Percentiles rank a stretch among this genome's conserved stretches.
These are phyloP conservation scores for Cichladusa arquata DNA, from an alignment of 2,113 vertebrate genomes.

Conservation along the genomic window DNA sequence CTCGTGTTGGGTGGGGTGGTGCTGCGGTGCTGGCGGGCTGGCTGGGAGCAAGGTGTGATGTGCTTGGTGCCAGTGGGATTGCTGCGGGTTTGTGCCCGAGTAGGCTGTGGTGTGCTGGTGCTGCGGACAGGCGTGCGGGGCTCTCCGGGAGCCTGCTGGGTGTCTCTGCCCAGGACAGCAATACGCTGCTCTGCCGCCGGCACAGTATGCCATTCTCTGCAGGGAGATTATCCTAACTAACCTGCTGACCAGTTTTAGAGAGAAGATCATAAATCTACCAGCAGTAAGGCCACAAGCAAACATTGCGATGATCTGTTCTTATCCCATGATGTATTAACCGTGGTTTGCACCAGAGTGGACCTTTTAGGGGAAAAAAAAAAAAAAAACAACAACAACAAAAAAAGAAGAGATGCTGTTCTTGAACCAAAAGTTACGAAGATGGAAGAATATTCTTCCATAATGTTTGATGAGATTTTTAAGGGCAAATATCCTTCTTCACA, in stretches of 20 bases:
- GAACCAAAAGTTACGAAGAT: neutral
- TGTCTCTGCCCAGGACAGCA: neutral
- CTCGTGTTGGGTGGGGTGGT: neutral
- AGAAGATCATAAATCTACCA: neutral
- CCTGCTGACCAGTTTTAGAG: neutral
- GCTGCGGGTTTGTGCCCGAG: neutral
- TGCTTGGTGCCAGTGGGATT: neutral
- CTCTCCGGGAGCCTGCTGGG: neutral
- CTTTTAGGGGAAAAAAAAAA: fast-evolving
- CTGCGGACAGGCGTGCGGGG: neutral
- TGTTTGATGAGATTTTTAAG: neutral
- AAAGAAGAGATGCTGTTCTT: neutral
- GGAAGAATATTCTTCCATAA: neutral
- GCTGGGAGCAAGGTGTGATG: neutral
- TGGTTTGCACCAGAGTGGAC: neutral
- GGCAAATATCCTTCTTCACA: neutral
- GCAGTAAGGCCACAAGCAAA: neutral
- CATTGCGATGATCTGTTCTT: neutral
- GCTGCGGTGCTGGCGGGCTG: neutral
- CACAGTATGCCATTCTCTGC: neutral
- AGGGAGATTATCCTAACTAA: neutral
- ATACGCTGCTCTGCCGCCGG: fast-evolving
- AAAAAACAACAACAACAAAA: too few relatives aligned
- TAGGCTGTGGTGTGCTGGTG: fast-evolving
- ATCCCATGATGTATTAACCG: neutral